phyloP scores from a whole-genome alignment of 35 echinoderm and acorn worm species.

The Eucidaris tribuloides region DNA sequence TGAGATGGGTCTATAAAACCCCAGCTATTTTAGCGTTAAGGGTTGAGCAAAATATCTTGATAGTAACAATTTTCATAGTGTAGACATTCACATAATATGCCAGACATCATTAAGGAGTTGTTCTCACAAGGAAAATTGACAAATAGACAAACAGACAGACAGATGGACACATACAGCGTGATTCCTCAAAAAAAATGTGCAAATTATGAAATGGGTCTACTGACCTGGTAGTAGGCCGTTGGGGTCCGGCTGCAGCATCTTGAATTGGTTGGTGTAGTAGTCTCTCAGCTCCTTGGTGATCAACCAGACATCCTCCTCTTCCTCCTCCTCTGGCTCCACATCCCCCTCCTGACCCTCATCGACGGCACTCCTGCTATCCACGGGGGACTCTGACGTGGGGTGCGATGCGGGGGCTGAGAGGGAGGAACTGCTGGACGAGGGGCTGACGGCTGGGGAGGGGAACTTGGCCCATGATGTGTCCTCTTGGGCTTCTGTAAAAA shows the following conservation, averaged over 20 bases:
- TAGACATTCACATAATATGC: no score
- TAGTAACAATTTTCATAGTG: no score
- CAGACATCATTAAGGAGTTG: no score
- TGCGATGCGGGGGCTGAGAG: background rate
- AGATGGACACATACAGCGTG: no score
- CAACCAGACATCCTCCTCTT: conserved; percentile 76
- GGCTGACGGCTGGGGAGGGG: background rate
- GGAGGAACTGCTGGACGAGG: background rate
- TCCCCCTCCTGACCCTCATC: conserved; percentile 9
- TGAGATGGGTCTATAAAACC: no score
- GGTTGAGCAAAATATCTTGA: no score
- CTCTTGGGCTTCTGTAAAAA: no score
- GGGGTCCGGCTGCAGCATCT: conserved; percentile 77
- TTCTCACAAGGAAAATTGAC: no score
- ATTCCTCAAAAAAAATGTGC: no score
- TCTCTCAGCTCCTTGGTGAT: conserved; percentile 78
- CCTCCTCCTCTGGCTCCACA: background rate
- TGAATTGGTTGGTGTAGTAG: conserved; percentile 92
- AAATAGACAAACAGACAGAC: no score
- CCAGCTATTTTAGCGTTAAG: no score
- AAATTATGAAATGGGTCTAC: background rate
- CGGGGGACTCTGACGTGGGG: conserved; percentile 4
- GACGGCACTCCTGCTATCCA: conserved; percentile 5
- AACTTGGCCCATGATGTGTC: conserved; percentile 81
- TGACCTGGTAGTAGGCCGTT: conserved; percentile 73